These are phyloP conservation scores for Acrobasis consociella DNA, from an alignment of 2,888 invertebrate genomes.

Conservation along the genomic window DNA sequence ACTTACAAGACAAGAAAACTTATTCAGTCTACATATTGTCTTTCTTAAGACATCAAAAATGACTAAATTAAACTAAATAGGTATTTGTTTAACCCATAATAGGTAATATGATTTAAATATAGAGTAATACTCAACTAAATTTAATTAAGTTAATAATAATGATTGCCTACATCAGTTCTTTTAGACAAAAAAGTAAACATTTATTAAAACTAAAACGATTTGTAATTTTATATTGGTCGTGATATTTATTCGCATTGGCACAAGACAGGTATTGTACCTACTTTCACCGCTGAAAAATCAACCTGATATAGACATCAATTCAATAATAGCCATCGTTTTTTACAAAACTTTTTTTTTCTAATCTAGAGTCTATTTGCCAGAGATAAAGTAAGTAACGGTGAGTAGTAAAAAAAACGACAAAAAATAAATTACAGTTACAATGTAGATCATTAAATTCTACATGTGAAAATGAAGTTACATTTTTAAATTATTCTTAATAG, in stretches of 20 bases:
- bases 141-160: slow-evolving; percentile 54
- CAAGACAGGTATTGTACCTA: slow-evolving; percentile 40
- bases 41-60: slow-evolving; percentile 70
- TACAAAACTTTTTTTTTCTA: too few species aligned
- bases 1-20: slow-evolving; percentile 59
- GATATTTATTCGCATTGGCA: slow-evolving; percentile 57
- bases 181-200: slow-evolving; percentile 44
- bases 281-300: too few species aligned
- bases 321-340: too few species aligned
- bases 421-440: slow-evolving; percentile 26
- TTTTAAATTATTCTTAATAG: slow-evolving; percentile 26
- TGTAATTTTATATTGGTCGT: slow-evolving; percentile 46
- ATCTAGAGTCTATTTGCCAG: too few species aligned
- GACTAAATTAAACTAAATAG: slow-evolving; percentile 57
- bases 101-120: slow-evolving; percentile 49
- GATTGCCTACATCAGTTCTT: slow-evolving; percentile 63
- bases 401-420: slow-evolving; percentile 34
- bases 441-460: neutral
- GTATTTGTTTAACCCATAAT: slow-evolving; percentile 48
- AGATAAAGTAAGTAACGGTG: too few species aligned
- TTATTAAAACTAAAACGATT: slow-evolving; percentile 33
- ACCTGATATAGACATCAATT: too few species aligned
- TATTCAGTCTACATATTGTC: slow-evolving; percentile 79
- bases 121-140: slow-evolving; percentile 70
- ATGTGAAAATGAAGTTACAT: neutral